Conservation (phyloP, 2,113 vertebrate species). For the Parotia lawesii region DNA sequence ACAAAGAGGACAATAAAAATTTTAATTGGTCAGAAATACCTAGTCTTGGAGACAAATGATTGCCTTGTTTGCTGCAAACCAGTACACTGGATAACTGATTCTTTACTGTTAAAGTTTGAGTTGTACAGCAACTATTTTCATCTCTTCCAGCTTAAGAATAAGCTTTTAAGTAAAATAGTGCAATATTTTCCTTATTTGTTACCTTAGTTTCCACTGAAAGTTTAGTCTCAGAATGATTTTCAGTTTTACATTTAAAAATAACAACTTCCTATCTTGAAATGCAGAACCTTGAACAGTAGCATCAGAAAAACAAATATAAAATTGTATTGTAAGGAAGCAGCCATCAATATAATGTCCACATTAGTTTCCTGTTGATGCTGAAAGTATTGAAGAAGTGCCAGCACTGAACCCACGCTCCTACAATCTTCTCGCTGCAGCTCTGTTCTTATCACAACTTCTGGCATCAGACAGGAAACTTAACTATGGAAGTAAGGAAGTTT, state of each 20-base stretch:
- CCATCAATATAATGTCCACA: slow-evolving; percentile 77
- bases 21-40: background rate
- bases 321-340: slow-evolving; percentile 76
- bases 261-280: slow-evolving; percentile 63
- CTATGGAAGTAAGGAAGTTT: slow-evolving; percentile 76
- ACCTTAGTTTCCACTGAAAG: background rate
- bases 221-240: background rate
- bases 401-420: slow-evolving; percentile 58
- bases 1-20: background rate
- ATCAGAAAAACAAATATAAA: slow-evolving; percentile 73
- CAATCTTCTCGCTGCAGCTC: slow-evolving; percentile 75
- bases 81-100: background rate
- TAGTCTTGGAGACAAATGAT: background rate
- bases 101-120: background rate
- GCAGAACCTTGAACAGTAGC: slow-evolving; percentile 63
- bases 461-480: slow-evolving; percentile 73
- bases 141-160: background rate
- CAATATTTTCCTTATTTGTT: background rate
- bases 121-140: background rate
- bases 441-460: slow-evolving; percentile 72
- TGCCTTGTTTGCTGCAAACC: background rate
- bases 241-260: slow-evolving; percentile 32
- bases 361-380: slow-evolving; percentile 80
- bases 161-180: background rate
- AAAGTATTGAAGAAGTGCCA: slow-evolving; percentile 73